These are phyloP conservation scores for Carettochelys insculpta DNA, from an alignment of 2,113 vertebrate genomes.

Conservation along the genomic window DNA sequence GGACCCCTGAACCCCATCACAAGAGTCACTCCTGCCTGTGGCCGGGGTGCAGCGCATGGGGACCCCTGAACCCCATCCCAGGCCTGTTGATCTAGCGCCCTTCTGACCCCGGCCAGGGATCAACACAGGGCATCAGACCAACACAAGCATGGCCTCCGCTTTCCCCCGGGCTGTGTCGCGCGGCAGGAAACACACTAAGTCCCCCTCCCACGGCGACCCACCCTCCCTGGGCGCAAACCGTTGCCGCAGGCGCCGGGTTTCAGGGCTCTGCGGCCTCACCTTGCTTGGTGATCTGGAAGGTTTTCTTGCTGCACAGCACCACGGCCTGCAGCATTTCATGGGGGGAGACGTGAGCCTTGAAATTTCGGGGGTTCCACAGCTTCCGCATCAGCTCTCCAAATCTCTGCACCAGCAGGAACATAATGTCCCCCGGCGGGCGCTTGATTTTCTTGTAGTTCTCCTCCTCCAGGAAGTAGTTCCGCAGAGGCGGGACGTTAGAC, in stretches of 20 bases:
- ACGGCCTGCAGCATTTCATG: constrained; percentile 99
- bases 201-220: not conserved
- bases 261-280: constrained; percentile 72
- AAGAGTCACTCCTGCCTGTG: no score
- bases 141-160: not conserved
- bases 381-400: constrained; percentile 98
- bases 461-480: constrained; percentile 97
- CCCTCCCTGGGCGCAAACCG: no score
- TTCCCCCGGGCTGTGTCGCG: not conserved
- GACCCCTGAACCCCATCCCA: no score
- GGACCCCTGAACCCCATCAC: no score
- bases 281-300: constrained; percentile 98
- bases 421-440: constrained; percentile 94
- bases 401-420: constrained; percentile 96
- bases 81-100: not conserved
- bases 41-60: no score
- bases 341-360: constrained; percentile 96
- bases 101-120: not conserved
- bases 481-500: constrained; percentile 93
- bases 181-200: not conserved
- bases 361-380: constrained; percentile 97
- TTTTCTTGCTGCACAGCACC: constrained; percentile 98
- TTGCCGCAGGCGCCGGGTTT: not conserved
- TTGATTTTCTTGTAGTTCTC: constrained; percentile 92
- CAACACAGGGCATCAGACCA: not conserved